These are phyloP conservation scores for Peromyscus leucopus DNA, from an alignment of 2,113 vertebrate genomes.

Conservation along the genomic window DNA sequence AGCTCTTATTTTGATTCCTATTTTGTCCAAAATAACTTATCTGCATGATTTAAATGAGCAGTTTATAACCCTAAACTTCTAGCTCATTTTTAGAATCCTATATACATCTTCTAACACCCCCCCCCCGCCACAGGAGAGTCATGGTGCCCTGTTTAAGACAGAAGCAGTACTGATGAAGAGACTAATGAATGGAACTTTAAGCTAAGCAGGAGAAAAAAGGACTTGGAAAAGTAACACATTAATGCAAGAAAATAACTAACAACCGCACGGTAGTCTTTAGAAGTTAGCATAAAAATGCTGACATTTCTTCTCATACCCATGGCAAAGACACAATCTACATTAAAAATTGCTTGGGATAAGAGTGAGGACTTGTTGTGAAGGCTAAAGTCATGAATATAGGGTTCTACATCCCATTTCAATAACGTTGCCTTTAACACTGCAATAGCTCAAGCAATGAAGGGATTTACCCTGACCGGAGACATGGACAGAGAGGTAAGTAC, in stretches of 20 bases:
- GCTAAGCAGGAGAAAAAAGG: background rate
- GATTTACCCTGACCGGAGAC: accelerated
- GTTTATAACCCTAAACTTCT: background rate
- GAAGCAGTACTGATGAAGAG: background rate
- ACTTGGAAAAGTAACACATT: background rate
- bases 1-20: background rate
- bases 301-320: background rate
- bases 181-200: background rate
- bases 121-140: background rate
- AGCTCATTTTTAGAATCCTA: background rate
- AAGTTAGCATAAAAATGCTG: background rate
- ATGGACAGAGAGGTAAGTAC: background rate
- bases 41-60: background rate
- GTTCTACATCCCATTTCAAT: background rate
- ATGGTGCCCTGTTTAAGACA: background rate
- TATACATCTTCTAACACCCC: background rate
- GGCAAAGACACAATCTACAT: background rate
- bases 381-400: background rate
- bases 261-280: background rate
- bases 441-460: too few species aligned
- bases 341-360: background rate
- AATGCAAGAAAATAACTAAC: background rate
- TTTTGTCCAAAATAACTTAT: background rate
- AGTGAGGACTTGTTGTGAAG: background rate
- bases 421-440: background rate